A percentile compares a stretch with the other conserved stretches of the same genome.
Evolutionary conservation across 2,888 invertebrate species (phyloP).

Genomic region (Dastarcus helophoroides): DNA sequence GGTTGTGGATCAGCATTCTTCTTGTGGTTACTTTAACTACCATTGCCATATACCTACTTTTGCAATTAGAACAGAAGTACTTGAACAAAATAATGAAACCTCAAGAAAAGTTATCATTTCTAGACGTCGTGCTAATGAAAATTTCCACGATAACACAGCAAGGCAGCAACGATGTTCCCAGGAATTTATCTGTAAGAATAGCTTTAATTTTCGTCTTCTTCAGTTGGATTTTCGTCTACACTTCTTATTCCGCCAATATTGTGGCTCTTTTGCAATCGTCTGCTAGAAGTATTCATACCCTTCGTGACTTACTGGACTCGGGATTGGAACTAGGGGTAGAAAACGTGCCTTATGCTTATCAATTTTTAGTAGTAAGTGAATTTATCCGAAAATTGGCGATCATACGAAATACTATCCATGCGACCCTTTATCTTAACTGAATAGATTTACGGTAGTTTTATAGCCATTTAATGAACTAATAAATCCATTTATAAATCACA

Average conservation of each 20-base stretch:
- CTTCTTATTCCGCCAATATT: conserved; percentile 56
- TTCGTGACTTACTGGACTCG: conserved; percentile 44
- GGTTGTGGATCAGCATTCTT: conserved; percentile 48
- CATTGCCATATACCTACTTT: conserved; percentile 23
- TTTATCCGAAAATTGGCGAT: no score
- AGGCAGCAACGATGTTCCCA: conserved; percentile 36
- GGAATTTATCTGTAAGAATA: conserved; percentile 38
- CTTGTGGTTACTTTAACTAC: conserved; percentile 16
- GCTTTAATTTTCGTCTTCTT: conserved; percentile 26
- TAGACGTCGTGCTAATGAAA: conserved; percentile 32
- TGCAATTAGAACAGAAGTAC: conserved; percentile 27
- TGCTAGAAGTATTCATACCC: conserved; percentile 43
- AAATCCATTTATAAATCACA: no score
- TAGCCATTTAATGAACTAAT: no score
- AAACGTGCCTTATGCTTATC: conserved; percentile 42
- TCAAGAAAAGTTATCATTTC: no score
- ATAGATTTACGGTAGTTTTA: no score
- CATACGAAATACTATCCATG: no score
- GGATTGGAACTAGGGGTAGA: conserved; percentile 51
- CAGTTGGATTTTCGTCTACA: conserved; percentile 47
- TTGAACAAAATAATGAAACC: conserved; percentile 16
- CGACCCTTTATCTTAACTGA: no score
- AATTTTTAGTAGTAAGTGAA: conserved; percentile 56
- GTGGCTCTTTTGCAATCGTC: conserved; percentile 55
- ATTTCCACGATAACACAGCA: conserved; percentile 41